phyloP scores from a whole-genome alignment of 2,113 vertebrate species.

The Cairina moschata region DNA sequence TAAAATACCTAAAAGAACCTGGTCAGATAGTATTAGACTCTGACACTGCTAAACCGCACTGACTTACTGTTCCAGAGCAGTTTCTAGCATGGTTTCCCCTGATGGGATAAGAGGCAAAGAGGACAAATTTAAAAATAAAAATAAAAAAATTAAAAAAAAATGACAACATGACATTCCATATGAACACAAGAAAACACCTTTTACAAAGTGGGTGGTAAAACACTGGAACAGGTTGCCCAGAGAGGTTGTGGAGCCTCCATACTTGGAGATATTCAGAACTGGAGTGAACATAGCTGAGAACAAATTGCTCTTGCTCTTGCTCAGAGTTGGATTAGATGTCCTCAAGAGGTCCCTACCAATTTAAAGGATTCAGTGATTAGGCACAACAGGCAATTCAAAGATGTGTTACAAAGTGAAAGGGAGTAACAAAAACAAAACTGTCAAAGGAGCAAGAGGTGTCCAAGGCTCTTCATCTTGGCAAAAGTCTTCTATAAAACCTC shows the following conservation, averaged over 20 bases:
- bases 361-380: not conserved
- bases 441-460: not conserved
- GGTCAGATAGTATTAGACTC: not conserved
- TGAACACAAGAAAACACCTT: not conserved
- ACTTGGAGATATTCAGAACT: not conserved
- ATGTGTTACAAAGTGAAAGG: not conserved
- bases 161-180: not conserved
- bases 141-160: not conserved
- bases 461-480: not conserved
- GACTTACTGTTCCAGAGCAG: not conserved
- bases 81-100: not conserved
- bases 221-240: not conserved
- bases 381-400: not conserved
- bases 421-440: not conserved
- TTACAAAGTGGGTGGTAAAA: not conserved
- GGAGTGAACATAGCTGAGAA: not conserved
- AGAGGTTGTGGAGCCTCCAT: not conserved
- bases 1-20: not conserved
- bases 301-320: not conserved
- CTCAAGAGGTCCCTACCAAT: not conserved
- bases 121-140: not conserved
- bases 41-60: not conserved
- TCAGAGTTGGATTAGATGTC: not conserved
- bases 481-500: not conserved
- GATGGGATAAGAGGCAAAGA: not conserved